phyloP scores from a whole-genome alignment of 2,888 invertebrate species.

The Watsonalla binaria region DNA sequence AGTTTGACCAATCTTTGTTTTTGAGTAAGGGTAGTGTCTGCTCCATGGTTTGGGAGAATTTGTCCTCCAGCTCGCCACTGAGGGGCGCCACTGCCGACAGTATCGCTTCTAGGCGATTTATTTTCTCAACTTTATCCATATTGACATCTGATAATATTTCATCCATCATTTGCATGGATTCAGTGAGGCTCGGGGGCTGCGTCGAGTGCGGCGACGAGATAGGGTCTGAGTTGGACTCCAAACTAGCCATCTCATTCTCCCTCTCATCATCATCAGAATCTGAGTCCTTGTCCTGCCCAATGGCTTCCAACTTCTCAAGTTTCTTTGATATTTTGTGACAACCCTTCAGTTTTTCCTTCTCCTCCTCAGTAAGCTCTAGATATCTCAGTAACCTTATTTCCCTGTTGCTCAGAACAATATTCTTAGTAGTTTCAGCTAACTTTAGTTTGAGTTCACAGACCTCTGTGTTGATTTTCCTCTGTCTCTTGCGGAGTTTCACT shows the following conservation, averaged over 20 bases:
- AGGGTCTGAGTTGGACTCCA: conserved; percentile 89
- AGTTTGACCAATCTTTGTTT: conserved; percentile 74
- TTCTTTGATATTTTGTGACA: conserved; percentile 95
- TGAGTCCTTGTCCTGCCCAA: conserved; percentile 86
- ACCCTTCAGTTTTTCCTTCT: conserved; percentile 93
- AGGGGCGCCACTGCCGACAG: conserved; percentile 87
- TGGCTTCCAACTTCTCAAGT: conserved; percentile 91
- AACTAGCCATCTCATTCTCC: conserved; percentile 87
- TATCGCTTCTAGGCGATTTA: conserved; percentile 92
- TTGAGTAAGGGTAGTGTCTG: conserved; percentile 73
- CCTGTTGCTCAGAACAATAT: conserved; percentile 93
- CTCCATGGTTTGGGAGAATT: conserved; percentile 75
- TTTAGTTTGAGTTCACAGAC: conserved; percentile 91
- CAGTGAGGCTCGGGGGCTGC: conserved; percentile 89
- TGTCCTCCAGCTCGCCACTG: conserved; percentile 78
- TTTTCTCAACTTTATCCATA: conserved; percentile 91
- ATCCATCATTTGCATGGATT: conserved; percentile 94
- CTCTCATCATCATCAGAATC: conserved; percentile 86
- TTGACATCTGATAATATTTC: conserved; percentile 89
- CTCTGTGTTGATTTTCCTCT: conserved; percentile 94
- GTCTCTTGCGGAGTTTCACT: conserved; percentile 91
- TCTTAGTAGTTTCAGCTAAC: conserved; percentile 88
- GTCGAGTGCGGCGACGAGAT: conserved; percentile 86
- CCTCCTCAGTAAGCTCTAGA: conserved; percentile 93
- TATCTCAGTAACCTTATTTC: conserved; percentile 93